Evolutionary conservation across 2,113 vertebrate genomes (phyloP).

Genomic region (Ailurus styani): DNA sequence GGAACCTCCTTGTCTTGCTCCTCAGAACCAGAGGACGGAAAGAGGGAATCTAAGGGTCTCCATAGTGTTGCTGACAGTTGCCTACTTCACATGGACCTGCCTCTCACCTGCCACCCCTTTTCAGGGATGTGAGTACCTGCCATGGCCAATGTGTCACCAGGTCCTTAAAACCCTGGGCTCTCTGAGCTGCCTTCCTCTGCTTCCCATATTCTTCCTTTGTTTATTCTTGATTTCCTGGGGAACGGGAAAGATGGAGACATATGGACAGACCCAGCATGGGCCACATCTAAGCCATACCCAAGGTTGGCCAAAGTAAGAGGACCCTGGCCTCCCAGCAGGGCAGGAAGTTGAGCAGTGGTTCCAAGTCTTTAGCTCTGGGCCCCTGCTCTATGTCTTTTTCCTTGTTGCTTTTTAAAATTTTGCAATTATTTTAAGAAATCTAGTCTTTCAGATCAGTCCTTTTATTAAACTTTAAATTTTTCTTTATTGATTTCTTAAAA

Average conservation of each 20-base stretch:
- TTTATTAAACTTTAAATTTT: slow-evolving; percentile 81
- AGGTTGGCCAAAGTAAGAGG: not conserved
- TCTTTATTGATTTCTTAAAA: slow-evolving; percentile 78
- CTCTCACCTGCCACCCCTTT: not conserved
- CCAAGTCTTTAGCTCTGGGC: slow-evolving; percentile 17
- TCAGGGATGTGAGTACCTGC: not conserved
- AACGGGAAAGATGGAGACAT: not conserved
- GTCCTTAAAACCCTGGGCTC: not conserved
- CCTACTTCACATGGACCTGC: not conserved
- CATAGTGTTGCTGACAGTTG: not conserved
- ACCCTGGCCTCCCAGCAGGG: not conserved
- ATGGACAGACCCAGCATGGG: not conserved
- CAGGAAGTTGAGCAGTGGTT: not conserved
- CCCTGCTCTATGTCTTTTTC: not conserved
- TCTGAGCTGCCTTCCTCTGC: not conserved
- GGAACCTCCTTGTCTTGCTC: not conserved
- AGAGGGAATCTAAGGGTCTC: not conserved
- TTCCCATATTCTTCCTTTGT: not conserved
- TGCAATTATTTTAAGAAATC: slow-evolving; percentile 53
- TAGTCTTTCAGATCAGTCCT: slow-evolving; percentile 80
- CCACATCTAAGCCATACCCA: not conserved
- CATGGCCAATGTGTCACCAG: not conserved
- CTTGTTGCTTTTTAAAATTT: slow-evolving; percentile 49
- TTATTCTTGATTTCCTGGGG: slow-evolving; percentile 25
- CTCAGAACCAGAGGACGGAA: not conserved